phyloP scores from a whole-genome alignment of 1,140 invertebrate species.

The Drosophila azteca region DNA sequence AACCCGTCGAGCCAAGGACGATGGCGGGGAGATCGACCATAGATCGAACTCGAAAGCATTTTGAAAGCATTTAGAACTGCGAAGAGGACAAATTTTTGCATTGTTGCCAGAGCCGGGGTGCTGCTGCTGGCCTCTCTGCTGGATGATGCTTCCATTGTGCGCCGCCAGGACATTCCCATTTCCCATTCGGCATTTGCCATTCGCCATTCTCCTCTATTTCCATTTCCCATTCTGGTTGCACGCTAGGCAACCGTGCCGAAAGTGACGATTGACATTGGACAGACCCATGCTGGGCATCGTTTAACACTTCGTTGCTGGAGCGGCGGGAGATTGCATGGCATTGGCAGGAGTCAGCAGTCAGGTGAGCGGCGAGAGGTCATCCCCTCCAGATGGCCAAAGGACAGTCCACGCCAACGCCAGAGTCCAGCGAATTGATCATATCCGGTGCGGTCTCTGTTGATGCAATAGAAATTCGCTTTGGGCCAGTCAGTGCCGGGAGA shows the following conservation, averaged over 20 bases:
- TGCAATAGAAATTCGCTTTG: conserved; percentile 68
- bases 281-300: conserved; percentile 63
- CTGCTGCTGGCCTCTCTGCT: conserved; percentile 19
- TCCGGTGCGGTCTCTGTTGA: conserved; percentile 55
- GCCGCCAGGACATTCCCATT: too few species aligned
- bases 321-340: conserved; percentile 58
- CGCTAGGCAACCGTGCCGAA: conserved; percentile 69
- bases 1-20: conserved; percentile 40
- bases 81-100: background rate
- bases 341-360: conserved; percentile 29
- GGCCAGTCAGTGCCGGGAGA: conserved; percentile 1
- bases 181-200: too few species aligned
- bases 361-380: conserved; percentile 10
- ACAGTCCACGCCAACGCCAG: background rate
- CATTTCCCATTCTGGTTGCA: conserved; percentile 55
- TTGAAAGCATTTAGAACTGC: conserved; percentile 46
- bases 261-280: conserved; percentile 42
- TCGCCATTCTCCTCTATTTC: too few species aligned
- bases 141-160: conserved; percentile 24
- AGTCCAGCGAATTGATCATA: conserved; percentile 21
- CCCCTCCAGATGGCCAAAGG: conserved; percentile 42
- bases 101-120: background rate
- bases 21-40: background rate
- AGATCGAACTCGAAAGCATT: conserved; percentile 54
- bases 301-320: conserved; percentile 66